Base-by-base conservation (phyloP, 1,140 invertebrate genomes). In the Anthonomus grandis region DNA sequence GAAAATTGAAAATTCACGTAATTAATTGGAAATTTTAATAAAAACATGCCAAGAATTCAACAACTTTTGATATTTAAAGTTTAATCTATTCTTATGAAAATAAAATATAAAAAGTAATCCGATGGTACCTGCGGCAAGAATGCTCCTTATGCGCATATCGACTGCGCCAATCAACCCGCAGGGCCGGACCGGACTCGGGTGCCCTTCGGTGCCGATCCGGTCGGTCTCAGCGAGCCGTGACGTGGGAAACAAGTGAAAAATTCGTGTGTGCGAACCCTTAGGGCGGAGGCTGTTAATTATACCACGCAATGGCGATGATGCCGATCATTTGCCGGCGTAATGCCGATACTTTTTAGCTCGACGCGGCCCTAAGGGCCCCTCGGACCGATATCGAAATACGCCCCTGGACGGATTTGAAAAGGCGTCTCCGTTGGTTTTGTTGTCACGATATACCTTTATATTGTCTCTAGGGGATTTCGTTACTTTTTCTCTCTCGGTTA, bases 231-330 rank as follows among this genome's bases (percentile, higher is more conserved):
- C 53, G 44, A 56, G 53, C 53, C 53, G 53, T 56, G 41, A 56
- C 53, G 53, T 56, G 53, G 53, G 53, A 56, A 56, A 56, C 21
- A 41, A 56, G 53, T 56, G 53, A 56, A 56, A 56, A 56, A 56
- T 56, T 56, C 53, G 53, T 56, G 53, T 56, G 53, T 45, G 53
- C 37, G 53, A n/a, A n/a, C n/a, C n/a, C 53, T 45, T 12, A 12
- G 3, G 37, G 53, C 13, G 31, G 48, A 13, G 31, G 38, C 38
- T 45, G 45, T 56, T 56, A 56, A 56, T 56, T 56, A 56, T 48
- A 55, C 52, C 42, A 44, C 19, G n/a, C n/a, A n/a, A n/a, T n/a
- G n/a, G n/a, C n/a, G n/a, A n/a, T n/a, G 52, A 55, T 55, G 52
- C 38, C 42, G 52, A 55, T 55, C 52, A 55, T 55, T 55, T 55